phyloP scores from a whole-genome alignment of 2,797 vertebrate genomes.

The Anguilla obscura region DNA sequence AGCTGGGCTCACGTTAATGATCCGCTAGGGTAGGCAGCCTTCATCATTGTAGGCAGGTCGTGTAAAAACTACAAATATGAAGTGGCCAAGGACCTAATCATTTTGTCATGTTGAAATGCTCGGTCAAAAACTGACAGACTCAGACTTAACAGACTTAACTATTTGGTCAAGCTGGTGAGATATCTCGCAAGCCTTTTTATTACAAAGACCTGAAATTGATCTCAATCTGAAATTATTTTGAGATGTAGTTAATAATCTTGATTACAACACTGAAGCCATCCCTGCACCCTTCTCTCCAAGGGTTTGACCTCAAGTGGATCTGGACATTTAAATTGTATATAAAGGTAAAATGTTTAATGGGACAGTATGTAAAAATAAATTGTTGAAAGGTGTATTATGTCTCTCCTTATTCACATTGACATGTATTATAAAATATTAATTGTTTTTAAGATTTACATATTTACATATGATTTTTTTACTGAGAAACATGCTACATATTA shows the following conservation, averaged over 20 bases:
- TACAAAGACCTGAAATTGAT: not conserved
- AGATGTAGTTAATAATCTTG: not conserved
- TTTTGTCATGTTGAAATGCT: constrained; percentile 56
- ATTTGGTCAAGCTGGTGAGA: not conserved
- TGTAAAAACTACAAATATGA: constrained; percentile 67
- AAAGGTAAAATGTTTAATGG: not conserved
- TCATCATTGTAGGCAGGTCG: constrained; percentile 58
- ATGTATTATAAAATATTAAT: not conserved
- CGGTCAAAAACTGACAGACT: constrained; percentile 42
- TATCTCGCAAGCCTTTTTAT: not conserved
- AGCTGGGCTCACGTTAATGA: constrained; percentile 65
- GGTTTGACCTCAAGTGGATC: not conserved
- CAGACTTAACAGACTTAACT: not conserved
- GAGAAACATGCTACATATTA: not conserved
- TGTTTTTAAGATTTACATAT: not conserved
- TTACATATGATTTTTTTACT: not conserved
- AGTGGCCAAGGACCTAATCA: constrained; percentile 67
- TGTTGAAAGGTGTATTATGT: not conserved
- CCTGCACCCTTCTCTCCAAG: not conserved
- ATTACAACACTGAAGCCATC: not conserved
- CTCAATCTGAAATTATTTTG: not conserved
- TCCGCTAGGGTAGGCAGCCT: constrained; percentile 59
- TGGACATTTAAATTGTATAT: not conserved
- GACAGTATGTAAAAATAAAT: not conserved
- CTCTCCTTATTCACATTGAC: not conserved